Evolutionary conservation across 1,140 invertebrate genomes (phyloP), one percentile per base, ranked within the genome.

Genomic region (Diplogasteroides magnus): DNA sequence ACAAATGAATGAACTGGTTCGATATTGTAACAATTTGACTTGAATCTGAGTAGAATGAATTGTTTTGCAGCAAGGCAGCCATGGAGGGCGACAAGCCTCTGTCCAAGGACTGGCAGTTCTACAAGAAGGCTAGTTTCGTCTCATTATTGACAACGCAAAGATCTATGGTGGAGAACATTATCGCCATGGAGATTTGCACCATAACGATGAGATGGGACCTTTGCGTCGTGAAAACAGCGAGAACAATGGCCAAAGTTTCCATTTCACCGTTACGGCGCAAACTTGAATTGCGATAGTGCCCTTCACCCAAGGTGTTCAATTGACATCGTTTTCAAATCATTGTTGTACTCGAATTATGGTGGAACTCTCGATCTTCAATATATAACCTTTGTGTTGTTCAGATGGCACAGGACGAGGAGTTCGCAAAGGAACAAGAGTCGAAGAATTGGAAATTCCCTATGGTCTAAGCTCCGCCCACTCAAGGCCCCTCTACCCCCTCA

Each of bases 61-160:
- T 11, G 6, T 25, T 67, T 23, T 48, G 37, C 15, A 61, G 61
- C 66, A 81, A 81, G 57, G 31, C 73, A 0, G 60, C 78, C 26
- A 31, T 67, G 23, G 81, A 82, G 58, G 77, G 73, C 13, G 79
- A 81, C 66, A 75, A 82, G 62, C 77, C 79, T 26, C 61, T 81
- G 61, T 81, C 79, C 0, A 82, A 81, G 72, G 78, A 80, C 65
- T 80, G 78, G 78, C 68, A 78, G 29, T 80, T 82, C 72, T 80
- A 80, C 76, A 79, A 79, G 71, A 80, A 80, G 61, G 64, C 66
- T 14, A 2, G 23, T 37, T 28, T 67, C 1, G 25, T 13, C 11
- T 11, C 28, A 6, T 61, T 6, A 26, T 61, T 61, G 6, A 11
- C 6, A 61, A 25, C 28, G 14, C n/a, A 14, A 29, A n/a, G n/a